Evolutionary conservation across 2,797 vertebrate genomes (phyloP).

Genomic region (Oophaga sylvatica): DNA sequence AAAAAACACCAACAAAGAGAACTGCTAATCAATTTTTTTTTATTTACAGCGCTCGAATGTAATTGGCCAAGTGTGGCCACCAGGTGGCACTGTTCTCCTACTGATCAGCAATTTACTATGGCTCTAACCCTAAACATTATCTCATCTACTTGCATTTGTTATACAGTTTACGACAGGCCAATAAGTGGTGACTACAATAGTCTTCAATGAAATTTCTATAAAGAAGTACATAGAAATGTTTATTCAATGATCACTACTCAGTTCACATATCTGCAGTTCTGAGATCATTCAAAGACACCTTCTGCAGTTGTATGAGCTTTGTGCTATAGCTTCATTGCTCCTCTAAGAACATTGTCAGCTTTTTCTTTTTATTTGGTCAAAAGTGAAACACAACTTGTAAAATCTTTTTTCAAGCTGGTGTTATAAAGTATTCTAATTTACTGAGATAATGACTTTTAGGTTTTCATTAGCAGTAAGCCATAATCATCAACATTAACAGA

Average conservation of each 20-base stretch:
- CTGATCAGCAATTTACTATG: neutral
- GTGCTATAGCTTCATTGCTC: neutral
- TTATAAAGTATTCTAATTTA: too few relatives aligned
- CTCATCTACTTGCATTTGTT: neutral
- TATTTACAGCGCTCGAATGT: neutral
- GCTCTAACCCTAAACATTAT: neutral
- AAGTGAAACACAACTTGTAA: too few relatives aligned
- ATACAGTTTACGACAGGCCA: neutral
- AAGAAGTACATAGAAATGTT: neutral
- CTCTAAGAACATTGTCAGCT: neutral
- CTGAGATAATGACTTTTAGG: too few relatives aligned
- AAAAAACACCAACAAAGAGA: neutral
- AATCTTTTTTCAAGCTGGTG: too few relatives aligned
- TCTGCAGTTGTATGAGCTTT: neutral
- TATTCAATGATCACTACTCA: neutral
- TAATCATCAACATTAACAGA: too few relatives aligned
- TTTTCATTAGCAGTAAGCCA: too few relatives aligned
- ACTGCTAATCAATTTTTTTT: neutral
- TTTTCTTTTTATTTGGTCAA: neutral
- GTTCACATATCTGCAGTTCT: neutral
- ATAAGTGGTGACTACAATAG: neutral
- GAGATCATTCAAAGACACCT: neutral
- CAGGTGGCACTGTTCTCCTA: conserved; percentile 5
- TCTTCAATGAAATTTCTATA: neutral
- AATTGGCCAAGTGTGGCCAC: neutral